Conservation (phyloP, 2,113 vertebrate species). For the Cololabis saira region DNA sequence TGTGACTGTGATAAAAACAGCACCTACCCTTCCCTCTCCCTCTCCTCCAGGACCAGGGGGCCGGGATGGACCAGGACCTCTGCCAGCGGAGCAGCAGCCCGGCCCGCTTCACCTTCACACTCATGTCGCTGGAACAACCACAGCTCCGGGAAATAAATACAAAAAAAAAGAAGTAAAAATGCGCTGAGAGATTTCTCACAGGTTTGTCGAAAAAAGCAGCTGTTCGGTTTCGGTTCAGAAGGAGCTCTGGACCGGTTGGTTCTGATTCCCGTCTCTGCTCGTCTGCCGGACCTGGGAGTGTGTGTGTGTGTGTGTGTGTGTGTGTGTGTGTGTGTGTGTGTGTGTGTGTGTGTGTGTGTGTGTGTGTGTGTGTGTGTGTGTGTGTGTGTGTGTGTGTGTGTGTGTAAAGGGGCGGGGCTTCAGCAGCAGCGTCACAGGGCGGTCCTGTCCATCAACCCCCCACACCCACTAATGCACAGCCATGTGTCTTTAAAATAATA, state of each 20-base stretch:
- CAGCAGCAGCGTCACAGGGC: constrained; percentile 20
- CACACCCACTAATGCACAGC: too few relatives aligned
- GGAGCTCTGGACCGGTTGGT: constrained; percentile 5
- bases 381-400: background rate
- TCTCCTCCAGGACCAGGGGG: constrained; percentile 85
- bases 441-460: too few relatives aligned
- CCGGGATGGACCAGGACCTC: constrained; percentile 79
- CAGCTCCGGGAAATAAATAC: background rate
- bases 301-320: too few relatives aligned
- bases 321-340: background rate
- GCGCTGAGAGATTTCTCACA: constrained; percentile 39
- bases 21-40: constrained; percentile 77
- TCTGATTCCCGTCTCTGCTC: constrained; percentile 19
- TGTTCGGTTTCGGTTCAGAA: too few relatives aligned
- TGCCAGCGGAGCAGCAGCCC: constrained; percentile 84
- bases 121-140: constrained; percentile 63
- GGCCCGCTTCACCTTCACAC: constrained; percentile 67
- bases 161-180: background rate
- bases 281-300: background rate
- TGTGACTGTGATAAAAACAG: too few relatives aligned
- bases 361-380: background rate
- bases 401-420: constrained; percentile 49
- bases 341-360: constrained; percentile 1
- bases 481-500: too few relatives aligned
- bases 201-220: background rate